Base-by-base conservation (phyloP, 2,888 invertebrate species). In the Heliconius cydno region DNA sequence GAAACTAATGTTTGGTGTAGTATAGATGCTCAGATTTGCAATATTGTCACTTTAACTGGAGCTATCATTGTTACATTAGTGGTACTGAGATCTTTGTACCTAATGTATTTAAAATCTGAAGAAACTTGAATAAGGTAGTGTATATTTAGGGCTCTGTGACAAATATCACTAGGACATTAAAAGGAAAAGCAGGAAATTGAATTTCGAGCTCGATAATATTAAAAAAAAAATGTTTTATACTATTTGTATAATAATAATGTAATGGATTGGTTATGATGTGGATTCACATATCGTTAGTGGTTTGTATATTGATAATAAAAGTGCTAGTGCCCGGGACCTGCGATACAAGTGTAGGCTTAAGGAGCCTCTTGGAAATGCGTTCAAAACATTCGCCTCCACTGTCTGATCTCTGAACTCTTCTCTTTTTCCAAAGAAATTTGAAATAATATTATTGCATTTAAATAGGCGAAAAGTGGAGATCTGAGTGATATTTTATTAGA, bases 1-100 rank as follows among this genome's bases (percentile, higher is more conserved):
- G 2, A 12, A 19, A 22, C 52, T 4, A 75, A 75, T 25, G 79
- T 77, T 19, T 82, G 79, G 80, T 25, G 65, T 13, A 30, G 15
- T 34, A n/a, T 72, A 10, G 80, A 80, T 15, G n/a, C 57, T 6
- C 74, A 81, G 1, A 13, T 83, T 9, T 80, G 79, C 34, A 81
- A 78, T 46, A 73, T 88, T 2, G 76, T 89, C 10, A 86, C 87
- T 0, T 88, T 87, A 86, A 85, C 85, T 0, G 90, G 89, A 0
- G 87, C 85, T 2, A 73, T 89, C 5, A 86, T 88, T 5, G 82
- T 91, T 10, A 84, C 86, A 0, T 82, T 80, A 0, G 84, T 90
- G 0, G 81, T 91, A 0, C 34, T 88, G 1, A 84, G 90, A 25
- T 89, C 91, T 0, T 83, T 91, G 10, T 90, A 90, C 81, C 81